Percentiles rank a stretch among this genome's conserved stretches.
Evolutionary conservation across 2,888 invertebrate genomes (phyloP).

Genomic region (Polymixis lichenea): DNA sequence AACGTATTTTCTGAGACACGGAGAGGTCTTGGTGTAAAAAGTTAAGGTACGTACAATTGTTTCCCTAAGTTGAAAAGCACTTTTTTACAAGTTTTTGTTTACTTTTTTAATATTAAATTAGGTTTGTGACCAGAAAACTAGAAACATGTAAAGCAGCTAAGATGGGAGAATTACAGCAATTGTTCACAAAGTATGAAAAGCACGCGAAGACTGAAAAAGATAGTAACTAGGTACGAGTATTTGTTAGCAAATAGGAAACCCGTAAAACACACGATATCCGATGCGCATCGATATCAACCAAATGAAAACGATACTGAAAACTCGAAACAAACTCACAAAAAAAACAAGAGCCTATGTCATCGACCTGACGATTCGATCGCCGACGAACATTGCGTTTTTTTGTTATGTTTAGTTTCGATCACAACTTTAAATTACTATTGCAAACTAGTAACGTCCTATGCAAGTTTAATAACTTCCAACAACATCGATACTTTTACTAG

Average conservation of each 20-base stretch:
- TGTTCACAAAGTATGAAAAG: neutral
- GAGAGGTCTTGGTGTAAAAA: too few relatives aligned
- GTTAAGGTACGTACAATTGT: too few relatives aligned
- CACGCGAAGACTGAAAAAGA: neutral
- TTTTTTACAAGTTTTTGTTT: too few relatives aligned
- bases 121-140: neutral
- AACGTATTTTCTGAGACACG: too few relatives aligned
- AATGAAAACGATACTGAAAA: slow-evolving; percentile 39
- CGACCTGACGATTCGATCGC: slow-evolving; percentile 57
- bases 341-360: slow-evolving; percentile 37
- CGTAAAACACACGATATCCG: slow-evolving; percentile 6
- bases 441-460: slow-evolving; percentile 76
- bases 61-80: too few relatives aligned
- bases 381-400: slow-evolving; percentile 67
- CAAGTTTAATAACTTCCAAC: slow-evolving; percentile 79
- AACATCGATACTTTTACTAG: slow-evolving; percentile 63
- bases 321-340: slow-evolving; percentile 15
- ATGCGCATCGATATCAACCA: slow-evolving; percentile 14
- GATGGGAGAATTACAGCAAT: neutral
- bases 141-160: neutral
- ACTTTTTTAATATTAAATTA: too few relatives aligned
- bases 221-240: neutral
- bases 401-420: slow-evolving; percentile 78
- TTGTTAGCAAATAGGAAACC: slow-evolving; percentile 20
- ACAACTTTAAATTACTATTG: slow-evolving; percentile 85